Conservation (phyloP, 2,888 invertebrate genomes). For the Hyalella azteca region DNA sequence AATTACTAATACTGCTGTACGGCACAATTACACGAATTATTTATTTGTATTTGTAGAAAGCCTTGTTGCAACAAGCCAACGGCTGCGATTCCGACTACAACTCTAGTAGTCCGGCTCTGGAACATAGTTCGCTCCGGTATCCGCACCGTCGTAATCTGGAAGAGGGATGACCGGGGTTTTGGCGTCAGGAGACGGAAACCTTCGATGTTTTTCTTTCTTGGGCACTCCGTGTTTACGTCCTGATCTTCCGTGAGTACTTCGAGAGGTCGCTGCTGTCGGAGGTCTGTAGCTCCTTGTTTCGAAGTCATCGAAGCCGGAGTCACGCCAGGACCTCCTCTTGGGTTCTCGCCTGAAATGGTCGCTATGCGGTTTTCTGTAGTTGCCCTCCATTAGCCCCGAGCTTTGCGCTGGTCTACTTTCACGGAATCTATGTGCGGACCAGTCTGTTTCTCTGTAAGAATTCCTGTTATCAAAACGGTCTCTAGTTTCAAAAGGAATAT, state of each 20-base stretch:
- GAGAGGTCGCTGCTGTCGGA: background rate
- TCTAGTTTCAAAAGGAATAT: background rate
- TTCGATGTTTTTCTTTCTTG: background rate
- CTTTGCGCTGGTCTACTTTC: too few species aligned
- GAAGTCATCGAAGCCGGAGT: background rate
- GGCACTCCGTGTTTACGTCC: background rate
- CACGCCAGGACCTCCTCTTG: background rate
- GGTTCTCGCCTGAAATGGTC: background rate
- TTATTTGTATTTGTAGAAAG: too few species aligned
- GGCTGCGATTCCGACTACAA: too few species aligned
- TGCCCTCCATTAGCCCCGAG: too few species aligned
- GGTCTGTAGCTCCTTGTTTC: background rate
- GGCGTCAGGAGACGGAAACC: background rate
- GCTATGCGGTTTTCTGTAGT: background rate
- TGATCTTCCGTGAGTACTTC: background rate
- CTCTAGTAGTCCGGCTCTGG: background rate
- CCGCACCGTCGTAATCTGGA: constrained; percentile 10
- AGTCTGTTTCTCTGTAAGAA: too few species aligned
- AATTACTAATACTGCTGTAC: too few species aligned
- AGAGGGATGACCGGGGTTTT: background rate
- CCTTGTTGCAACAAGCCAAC: too few species aligned
- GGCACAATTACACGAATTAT: too few species aligned
- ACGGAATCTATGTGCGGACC: too few species aligned
- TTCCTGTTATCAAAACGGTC: background rate
- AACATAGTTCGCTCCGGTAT: background rate